Evolutionary conservation across 1,140 invertebrate species (phyloP).

Genomic region (Scaptomyza pallida): DNA sequence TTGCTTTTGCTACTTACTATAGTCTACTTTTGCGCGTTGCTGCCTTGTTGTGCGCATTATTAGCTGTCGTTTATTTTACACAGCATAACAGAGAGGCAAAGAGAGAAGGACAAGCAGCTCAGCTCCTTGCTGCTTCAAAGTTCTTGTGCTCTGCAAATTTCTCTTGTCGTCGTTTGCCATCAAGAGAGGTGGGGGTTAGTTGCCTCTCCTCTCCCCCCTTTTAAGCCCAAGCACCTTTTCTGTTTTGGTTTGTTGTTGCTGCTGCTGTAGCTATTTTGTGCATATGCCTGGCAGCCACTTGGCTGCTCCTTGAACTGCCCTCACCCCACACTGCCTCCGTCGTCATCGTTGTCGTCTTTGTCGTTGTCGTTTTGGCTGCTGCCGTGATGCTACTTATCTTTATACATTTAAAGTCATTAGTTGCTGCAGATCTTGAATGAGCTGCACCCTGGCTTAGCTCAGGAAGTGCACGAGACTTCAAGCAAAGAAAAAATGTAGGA

Average conservation of each 20-base stretch:
- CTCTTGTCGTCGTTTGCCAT: conserved; percentile 65
- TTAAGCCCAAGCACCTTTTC: conserved; percentile 2
- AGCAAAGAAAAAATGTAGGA: conserved; percentile 44
- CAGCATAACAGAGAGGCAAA: conserved; percentile 24
- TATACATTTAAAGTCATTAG: conserved; percentile 78
- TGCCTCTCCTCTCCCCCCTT: conserved; percentile 8
- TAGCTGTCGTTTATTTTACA: conserved; percentile 80
- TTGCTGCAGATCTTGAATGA: conserved; percentile 54
- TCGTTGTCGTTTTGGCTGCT: conserved; percentile 36
- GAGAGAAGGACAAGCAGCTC: conserved; percentile 11
- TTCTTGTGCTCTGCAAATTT: conserved; percentile 65
- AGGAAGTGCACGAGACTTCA: not conserved
- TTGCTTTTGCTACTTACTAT: conserved; percentile 11
- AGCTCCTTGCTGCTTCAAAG: conserved; percentile 37
- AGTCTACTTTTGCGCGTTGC: conserved; percentile 44
- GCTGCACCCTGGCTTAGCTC: conserved; percentile 18
- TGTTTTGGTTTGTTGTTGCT: not conserved
- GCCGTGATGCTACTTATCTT: conserved; percentile 64
- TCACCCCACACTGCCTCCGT: not conserved
- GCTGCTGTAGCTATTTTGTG: not conserved
- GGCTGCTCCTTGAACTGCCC: conserved; percentile 28
- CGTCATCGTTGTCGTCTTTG: not conserved
- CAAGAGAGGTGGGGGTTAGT: conserved; percentile 1
- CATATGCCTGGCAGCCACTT: conserved; percentile 44
- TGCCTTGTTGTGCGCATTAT: conserved; percentile 75